Evolutionary conservation across 35 echinoderm and acorn worm species (phyloP).

Genomic region (Anneissia japonica): DNA sequence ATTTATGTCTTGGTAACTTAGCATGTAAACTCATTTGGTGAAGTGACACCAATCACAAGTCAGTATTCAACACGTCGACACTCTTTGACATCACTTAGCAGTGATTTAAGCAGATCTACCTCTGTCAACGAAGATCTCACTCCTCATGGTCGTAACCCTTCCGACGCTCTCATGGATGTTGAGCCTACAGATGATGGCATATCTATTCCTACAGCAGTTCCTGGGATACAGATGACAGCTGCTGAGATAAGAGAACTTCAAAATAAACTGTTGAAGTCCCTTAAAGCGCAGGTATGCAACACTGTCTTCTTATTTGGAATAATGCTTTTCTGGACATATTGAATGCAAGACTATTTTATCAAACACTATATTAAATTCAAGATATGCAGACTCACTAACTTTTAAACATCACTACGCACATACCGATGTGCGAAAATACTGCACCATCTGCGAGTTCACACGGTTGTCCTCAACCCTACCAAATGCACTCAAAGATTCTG

Average conservation of each 20-base stretch:
- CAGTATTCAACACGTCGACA: background rate
- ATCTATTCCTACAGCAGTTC: background rate
- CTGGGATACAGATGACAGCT: background rate
- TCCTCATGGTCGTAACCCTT: background rate
- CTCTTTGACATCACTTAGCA: background rate
- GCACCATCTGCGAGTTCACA: no score
- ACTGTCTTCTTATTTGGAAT: no score
- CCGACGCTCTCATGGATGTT: background rate
- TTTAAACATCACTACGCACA: no score
- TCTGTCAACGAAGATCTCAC: background rate
- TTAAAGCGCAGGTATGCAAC: background rate
- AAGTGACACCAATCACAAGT: background rate
- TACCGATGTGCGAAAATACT: no score
- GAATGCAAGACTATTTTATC: no score
- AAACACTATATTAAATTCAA: no score
- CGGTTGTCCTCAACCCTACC: no score
- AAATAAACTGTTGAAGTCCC: background rate
- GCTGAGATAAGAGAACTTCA: background rate
- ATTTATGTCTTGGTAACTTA: no score
- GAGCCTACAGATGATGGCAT: background rate
- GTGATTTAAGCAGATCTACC: background rate
- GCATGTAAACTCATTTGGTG: background rate
- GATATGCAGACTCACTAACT: no score
- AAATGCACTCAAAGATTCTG: no score
- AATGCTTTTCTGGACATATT: no score